Evolutionary conservation across 1,140 invertebrate genomes (phyloP).

Genomic region (Drosophila willistoni): DNA sequence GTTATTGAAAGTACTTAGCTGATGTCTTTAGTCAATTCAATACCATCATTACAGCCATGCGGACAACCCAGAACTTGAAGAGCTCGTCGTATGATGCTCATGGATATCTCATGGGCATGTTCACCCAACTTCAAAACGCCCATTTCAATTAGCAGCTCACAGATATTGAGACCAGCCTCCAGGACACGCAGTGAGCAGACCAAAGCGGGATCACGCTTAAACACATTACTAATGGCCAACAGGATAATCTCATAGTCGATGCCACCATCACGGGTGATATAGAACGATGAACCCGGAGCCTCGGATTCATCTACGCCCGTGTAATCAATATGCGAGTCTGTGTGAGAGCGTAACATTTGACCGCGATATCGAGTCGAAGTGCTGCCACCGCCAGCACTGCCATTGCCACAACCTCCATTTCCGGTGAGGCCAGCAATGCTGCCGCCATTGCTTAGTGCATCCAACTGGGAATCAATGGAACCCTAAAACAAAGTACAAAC

Average conservation of each 20-base stretch:
- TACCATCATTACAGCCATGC: conserved; percentile 89
- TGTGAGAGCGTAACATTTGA: conserved; percentile 92
- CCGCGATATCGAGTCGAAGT: conserved; percentile 70
- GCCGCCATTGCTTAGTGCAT: conserved; percentile 87
- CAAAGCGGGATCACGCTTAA: conserved; percentile 88
- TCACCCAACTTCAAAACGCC: conserved; percentile 89
- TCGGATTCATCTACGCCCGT: conserved; percentile 90
- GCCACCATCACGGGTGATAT: conserved; percentile 97
- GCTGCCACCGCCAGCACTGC: conserved; percentile 62
- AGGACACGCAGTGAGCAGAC: conserved; percentile 92
- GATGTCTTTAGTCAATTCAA: not conserved
- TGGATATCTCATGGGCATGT: conserved; percentile 83
- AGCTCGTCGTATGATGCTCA: conserved; percentile 87
- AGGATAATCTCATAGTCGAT: conserved; percentile 96
- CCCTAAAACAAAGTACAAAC: conserved; percentile 83
- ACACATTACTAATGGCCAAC: conserved; percentile 93
- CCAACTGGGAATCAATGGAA: conserved; percentile 91
- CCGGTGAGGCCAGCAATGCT: conserved; percentile 69
- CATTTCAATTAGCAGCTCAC: conserved; percentile 94
- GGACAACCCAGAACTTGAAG: conserved; percentile 95
- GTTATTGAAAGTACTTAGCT: no score
- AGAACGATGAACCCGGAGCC: conserved; percentile 94
- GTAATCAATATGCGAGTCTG: conserved; percentile 97
- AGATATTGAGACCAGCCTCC: conserved; percentile 94
- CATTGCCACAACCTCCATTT: conserved; percentile 59